Conservation (phyloP, 2,797 vertebrate genomes). For the Rachycentron canadum region DNA sequence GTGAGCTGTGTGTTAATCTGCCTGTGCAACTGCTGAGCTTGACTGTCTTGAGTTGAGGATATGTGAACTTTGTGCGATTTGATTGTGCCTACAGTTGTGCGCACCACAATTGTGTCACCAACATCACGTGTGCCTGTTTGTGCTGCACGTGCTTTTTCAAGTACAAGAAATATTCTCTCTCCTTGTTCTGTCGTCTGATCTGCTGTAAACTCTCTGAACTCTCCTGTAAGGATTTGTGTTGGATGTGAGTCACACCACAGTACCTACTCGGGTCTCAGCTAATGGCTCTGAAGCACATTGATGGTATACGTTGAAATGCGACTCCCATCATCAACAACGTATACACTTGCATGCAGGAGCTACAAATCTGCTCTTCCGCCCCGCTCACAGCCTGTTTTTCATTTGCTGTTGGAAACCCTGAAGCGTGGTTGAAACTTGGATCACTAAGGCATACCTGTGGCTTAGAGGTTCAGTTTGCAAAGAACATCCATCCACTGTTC, state of each 20-base stretch:
- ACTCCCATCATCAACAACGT: slow-evolving; percentile 65
- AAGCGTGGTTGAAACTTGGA: slow-evolving; percentile 73
- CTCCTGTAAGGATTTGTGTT: slow-evolving; percentile 59
- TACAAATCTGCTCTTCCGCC: slow-evolving; percentile 74
- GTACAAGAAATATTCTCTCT: slow-evolving; percentile 67
- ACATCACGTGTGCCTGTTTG: slow-evolving; percentile 82
- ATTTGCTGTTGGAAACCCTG: slow-evolving; percentile 74
- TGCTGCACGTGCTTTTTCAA: slow-evolving; percentile 74
- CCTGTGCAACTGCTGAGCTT: slow-evolving; percentile 71
- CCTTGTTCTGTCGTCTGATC: slow-evolving; percentile 38
- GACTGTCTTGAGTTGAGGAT: slow-evolving; percentile 64
- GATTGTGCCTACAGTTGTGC: slow-evolving; percentile 81
- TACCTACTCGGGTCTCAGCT: slow-evolving; percentile 58
- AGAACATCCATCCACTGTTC: slow-evolving; percentile 65
- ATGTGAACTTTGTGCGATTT: slow-evolving; percentile 75
- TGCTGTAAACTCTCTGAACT: slow-evolving; percentile 64
- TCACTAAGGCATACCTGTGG: slow-evolving; percentile 79
- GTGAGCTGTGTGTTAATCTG: slow-evolving; percentile 62
- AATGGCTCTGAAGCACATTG: slow-evolving; percentile 31
- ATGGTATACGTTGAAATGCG: slow-evolving; percentile 42
- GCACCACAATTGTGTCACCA: slow-evolving; percentile 73
- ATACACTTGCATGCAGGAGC: slow-evolving; percentile 59
- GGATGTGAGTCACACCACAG: slow-evolving; percentile 59
- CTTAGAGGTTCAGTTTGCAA: slow-evolving; percentile 72
- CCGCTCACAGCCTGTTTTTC: slow-evolving; percentile 74